Conservation (phyloP, 1,140 invertebrate genomes). For the Melitaea cinxia region DNA sequence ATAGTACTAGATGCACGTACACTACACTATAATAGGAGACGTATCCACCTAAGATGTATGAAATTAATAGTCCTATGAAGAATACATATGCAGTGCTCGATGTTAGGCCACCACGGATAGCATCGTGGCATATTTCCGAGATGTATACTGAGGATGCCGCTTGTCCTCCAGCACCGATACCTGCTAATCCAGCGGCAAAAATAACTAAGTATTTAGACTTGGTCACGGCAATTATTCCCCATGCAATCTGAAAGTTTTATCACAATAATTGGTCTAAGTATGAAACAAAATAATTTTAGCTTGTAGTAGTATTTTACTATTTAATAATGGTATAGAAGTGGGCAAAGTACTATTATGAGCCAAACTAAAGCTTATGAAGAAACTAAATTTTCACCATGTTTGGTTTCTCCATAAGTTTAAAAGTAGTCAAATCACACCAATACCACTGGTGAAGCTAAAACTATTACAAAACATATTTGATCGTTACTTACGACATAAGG, state of each 20-base stretch:
- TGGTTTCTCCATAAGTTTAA: too few species aligned
- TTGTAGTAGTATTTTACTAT: background rate
- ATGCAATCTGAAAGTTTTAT: constrained; percentile 52
- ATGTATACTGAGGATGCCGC: constrained; percentile 61
- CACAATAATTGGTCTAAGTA: background rate
- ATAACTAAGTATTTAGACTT: constrained; percentile 50
- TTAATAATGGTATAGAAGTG: too few species aligned
- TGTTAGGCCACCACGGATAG: constrained; percentile 62
- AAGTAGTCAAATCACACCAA: too few species aligned
- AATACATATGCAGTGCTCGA: constrained; percentile 56
- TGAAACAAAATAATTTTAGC: too few species aligned
- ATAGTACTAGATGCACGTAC: constrained; percentile 53
- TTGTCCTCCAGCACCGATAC: constrained; percentile 59
- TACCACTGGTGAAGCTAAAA: too few species aligned
- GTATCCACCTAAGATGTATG: constrained; percentile 60
- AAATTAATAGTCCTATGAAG: constrained; percentile 59
- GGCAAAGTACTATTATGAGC: too few species aligned
- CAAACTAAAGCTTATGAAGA: too few species aligned
- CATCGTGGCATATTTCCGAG: constrained; percentile 65
- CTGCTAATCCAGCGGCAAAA: constrained; percentile 46
- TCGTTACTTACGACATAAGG: constrained; percentile 58
- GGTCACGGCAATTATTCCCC: constrained; percentile 55
- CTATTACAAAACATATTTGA: background rate
- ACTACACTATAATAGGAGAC: constrained; percentile 54
- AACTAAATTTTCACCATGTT: too few species aligned